Evolutionary conservation across 2,113 vertebrate species (phyloP).

Genomic region (Tachysurus fulvidraco): DNA sequence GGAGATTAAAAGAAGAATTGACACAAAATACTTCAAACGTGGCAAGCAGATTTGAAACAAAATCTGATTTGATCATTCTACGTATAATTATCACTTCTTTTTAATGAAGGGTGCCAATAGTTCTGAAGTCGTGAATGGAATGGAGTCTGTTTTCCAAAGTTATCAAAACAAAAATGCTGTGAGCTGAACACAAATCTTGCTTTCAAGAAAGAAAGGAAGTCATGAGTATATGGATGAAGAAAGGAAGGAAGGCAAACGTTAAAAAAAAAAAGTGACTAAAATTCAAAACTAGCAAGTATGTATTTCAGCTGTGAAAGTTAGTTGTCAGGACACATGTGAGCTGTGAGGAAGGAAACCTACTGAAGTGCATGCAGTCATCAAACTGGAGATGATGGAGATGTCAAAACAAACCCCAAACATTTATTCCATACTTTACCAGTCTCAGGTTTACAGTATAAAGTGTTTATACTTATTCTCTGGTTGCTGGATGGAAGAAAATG

Average conservation of each 20-base stretch:
- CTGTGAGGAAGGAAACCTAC: background rate
- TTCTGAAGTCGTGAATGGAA: background rate
- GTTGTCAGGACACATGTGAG: background rate
- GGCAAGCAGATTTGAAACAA: too few relatives aligned
- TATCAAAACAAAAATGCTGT: background rate
- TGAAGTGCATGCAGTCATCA: conserved; percentile 1
- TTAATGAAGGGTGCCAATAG: background rate
- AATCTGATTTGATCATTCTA: background rate
- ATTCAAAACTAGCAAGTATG: background rate
- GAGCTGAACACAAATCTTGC: background rate
- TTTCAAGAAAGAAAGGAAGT: background rate
- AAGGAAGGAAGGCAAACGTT: too few relatives aligned
- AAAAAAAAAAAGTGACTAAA: too few relatives aligned
- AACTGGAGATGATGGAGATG: conserved; percentile 2
- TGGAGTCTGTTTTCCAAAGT: background rate
- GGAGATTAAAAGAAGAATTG: too few relatives aligned
- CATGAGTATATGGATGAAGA: too few relatives aligned
- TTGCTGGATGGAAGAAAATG: background rate
- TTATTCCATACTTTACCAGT: background rate
- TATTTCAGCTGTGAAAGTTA: conserved; percentile 5
- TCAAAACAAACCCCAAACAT: conserved; percentile 8
- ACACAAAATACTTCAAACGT: too few relatives aligned
- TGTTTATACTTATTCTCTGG: too few relatives aligned
- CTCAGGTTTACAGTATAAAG: background rate
- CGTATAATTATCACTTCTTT: background rate